These are phyloP conservation scores for Falco peregrinus DNA, from an alignment of 2,797 vertebrate species.

Conservation along the genomic window DNA sequence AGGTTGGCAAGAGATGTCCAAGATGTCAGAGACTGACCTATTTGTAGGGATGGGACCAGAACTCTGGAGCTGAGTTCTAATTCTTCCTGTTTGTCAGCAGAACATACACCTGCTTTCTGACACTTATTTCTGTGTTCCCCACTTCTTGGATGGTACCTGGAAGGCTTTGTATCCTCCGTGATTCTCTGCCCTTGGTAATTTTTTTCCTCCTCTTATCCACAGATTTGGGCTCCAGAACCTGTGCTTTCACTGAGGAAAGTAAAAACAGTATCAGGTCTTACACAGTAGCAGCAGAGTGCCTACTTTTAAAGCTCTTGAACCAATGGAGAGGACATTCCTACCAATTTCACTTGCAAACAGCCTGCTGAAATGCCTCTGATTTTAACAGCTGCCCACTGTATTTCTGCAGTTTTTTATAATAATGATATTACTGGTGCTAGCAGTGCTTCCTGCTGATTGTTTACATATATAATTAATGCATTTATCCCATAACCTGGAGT, in stretches of 20 bases:
- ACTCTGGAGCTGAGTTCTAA: not conserved
- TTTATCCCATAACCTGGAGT: not conserved
- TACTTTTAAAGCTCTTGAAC: not conserved
- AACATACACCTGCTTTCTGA: not conserved
- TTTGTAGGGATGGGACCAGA: not conserved
- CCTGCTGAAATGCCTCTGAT: not conserved
- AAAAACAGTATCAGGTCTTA: not conserved
- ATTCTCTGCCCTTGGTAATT: not conserved
- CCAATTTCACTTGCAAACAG: not conserved
- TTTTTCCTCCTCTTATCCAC: not conserved
- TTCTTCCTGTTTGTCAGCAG: not conserved
- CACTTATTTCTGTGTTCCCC: not conserved
- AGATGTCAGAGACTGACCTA: not conserved
- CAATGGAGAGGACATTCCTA: not conserved
- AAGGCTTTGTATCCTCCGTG: not conserved
- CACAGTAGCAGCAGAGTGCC: not conserved
- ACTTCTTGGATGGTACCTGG: not conserved
- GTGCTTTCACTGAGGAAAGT: not conserved
- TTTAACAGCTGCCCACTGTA: not conserved
- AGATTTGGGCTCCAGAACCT: not conserved
- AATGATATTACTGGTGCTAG: not conserved
- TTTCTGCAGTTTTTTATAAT: not conserved
- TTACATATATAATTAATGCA: not conserved
- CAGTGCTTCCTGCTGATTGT: not conserved
- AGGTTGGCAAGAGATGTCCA: not conserved